phyloP scores from a whole-genome alignment of 2,888 invertebrate species.

The Agrochola circellaris region DNA sequence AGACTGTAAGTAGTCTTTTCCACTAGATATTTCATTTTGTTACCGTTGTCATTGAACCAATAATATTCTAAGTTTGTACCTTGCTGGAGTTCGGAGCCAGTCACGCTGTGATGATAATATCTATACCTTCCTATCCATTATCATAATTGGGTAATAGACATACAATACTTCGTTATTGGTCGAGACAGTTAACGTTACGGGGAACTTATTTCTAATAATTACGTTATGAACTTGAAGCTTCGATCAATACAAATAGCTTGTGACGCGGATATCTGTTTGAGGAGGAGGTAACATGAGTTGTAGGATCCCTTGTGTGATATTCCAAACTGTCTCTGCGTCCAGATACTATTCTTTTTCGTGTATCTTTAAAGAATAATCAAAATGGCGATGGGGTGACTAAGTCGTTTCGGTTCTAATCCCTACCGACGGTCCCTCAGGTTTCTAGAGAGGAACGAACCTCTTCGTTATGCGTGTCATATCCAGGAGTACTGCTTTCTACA shows the following conservation, averaged over 20 bases:
- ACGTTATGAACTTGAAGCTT: neutral
- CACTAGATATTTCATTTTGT: constrained; percentile 1
- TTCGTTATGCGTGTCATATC: neutral
- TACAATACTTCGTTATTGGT: constrained; percentile 42
- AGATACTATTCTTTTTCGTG: neutral
- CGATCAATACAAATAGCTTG: neutral
- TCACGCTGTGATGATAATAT: constrained; percentile 8
- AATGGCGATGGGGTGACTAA: neutral
- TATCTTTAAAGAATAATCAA: neutral
- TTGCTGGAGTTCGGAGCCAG: constrained; percentile 14
- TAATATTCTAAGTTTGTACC: neutral
- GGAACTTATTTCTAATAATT: constrained; percentile 14
- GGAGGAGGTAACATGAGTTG: neutral
- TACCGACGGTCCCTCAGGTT: neutral
- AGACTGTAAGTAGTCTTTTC: neutral
- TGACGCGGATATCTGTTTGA: neutral
- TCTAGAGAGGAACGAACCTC: neutral
- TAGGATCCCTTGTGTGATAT: neutral
- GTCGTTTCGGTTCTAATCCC: neutral
- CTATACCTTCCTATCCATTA: constrained; percentile 15
- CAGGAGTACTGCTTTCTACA: neutral
- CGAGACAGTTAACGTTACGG: neutral
- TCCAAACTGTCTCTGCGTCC: neutral
- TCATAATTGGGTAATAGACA: constrained; percentile 22
- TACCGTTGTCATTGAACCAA: constrained; percentile 25